Evolutionary conservation across 92 coral and sea anemone genomes (phyloP).

Genomic region (Pocillopora meandrina): DNA sequence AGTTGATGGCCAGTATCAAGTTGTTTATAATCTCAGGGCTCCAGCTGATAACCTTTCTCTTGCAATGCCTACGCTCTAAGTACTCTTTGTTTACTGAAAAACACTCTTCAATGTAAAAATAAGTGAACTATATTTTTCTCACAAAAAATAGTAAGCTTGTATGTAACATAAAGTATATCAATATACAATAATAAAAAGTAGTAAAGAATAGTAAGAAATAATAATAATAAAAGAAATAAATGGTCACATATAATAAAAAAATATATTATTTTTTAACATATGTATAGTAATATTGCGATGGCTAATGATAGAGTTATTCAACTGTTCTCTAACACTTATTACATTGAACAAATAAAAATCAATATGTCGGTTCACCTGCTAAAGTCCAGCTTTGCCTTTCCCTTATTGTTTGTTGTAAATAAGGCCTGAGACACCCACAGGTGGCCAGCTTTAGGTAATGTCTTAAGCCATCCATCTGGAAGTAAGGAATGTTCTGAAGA

Average conservation of each 20-base stretch:
- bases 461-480: slow-evolving; percentile 55
- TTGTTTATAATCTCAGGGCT: slow-evolving; percentile 51
- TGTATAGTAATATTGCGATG: not conserved
- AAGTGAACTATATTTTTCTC: slow-evolving; percentile 43
- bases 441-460: slow-evolving; percentile 46
- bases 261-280: too few species aligned
- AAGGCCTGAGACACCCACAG: slow-evolving; percentile 50
- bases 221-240: too few species aligned
- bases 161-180: too few species aligned
- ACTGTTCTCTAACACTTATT: slow-evolving; percentile 54
- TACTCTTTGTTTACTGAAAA: slow-evolving; percentile 29
- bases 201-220: too few species aligned
- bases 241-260: too few species aligned
- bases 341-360: slow-evolving; percentile 2
- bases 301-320: slow-evolving; percentile 28
- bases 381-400: slow-evolving; percentile 40
- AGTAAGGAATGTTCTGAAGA: slow-evolving; percentile 8
- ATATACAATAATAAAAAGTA: too few species aligned
- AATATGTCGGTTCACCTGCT: slow-evolving; percentile 30
- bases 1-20: slow-evolving; percentile 45
- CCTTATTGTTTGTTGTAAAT: slow-evolving; percentile 18
- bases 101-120: not conserved
- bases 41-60: slow-evolving; percentile 54
- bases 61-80: slow-evolving; percentile 57
- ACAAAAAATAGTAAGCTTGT: not conserved